A percentile compares a stretch with the other conserved stretches of the same genome.
phyloP scores from a whole-genome alignment of 2,888 invertebrate species.

The Melieria crassipennis region DNA sequence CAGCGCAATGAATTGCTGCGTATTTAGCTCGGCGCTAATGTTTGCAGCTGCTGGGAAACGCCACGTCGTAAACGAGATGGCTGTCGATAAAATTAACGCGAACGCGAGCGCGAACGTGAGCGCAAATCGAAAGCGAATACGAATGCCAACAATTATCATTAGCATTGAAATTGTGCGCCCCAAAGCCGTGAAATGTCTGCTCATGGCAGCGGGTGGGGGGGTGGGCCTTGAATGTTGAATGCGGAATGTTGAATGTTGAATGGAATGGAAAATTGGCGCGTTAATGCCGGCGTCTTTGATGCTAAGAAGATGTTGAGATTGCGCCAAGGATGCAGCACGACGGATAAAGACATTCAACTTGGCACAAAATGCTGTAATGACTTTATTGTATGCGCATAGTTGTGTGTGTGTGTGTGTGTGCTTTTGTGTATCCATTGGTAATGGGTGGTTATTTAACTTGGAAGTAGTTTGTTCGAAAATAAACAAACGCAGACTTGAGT shows the following conservation, averaged over 20 bases:
- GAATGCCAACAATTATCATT: conserved; percentile 27
- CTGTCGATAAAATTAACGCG: too few relatives aligned
- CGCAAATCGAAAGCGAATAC: conserved; percentile 12
- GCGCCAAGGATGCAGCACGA: too few relatives aligned
- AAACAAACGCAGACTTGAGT: neutral
- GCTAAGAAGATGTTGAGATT: too few relatives aligned
- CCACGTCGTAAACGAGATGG: too few relatives aligned
- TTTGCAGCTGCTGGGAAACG: too few relatives aligned
- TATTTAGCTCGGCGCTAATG: too few relatives aligned
- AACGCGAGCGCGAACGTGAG: too few relatives aligned
- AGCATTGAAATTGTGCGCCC: conserved; percentile 24
- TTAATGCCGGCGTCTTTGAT: neutral
- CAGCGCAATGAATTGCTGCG: too few relatives aligned
- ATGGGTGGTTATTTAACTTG: neutral
- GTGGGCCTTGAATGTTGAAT: neutral
- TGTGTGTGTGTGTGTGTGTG: conserved; percentile 1
- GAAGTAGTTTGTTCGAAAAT: neutral
- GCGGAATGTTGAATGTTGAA: conserved; percentile 25
- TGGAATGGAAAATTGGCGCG: conserved; percentile 26
- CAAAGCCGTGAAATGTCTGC: neutral
- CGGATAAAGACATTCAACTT: too few relatives aligned
- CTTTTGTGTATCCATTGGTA: neutral
- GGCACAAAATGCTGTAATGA: neutral
- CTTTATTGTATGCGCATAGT: neutral
- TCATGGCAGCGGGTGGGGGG: neutral